A percentile compares a stretch with the other conserved stretches of the same genome.
These are phyloP conservation scores for Scrobipalpa atriplicella DNA, from an alignment of 2,888 invertebrate genomes.

Conservation along the genomic window DNA sequence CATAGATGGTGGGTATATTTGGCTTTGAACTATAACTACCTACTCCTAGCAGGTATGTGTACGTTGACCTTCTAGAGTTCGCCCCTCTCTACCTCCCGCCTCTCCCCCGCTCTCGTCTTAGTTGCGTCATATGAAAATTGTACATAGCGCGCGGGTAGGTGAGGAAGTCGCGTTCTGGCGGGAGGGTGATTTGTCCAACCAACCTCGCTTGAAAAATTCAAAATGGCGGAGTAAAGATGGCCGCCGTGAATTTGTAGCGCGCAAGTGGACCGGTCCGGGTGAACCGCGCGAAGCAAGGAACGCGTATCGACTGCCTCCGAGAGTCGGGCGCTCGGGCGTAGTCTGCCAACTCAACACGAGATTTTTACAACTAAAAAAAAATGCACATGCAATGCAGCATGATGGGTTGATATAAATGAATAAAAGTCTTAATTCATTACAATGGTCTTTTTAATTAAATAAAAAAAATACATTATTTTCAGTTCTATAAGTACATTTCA, in stretches of 20 bases:
- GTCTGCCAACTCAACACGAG: constrained; percentile 1
- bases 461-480: constrained; percentile 78
- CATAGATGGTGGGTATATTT: constrained; percentile 9
- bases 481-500: constrained; percentile 80
- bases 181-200: constrained; percentile 23
- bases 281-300: background rate
- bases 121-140: constrained; percentile 23
- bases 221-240: constrained; percentile 34
- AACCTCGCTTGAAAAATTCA: constrained; percentile 22
- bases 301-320: constrained; percentile 12
- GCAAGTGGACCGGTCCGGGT: constrained; percentile 25
- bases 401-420: constrained; percentile 7
- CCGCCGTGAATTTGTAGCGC: constrained; percentile 24
- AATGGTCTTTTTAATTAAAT: constrained; percentile 78
- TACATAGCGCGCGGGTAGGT: constrained; percentile 23
- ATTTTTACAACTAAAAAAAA: too few relatives aligned
- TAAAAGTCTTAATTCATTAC: constrained; percentile 47
- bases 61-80: constrained; percentile 18
- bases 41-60: constrained; percentile 6
- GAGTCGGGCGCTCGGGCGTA: constrained; percentile 15
- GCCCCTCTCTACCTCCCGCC: constrained; percentile 16
- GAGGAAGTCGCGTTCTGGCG: constrained; percentile 16
- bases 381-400: background rate
- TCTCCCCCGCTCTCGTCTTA: constrained; percentile 21
- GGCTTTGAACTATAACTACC: constrained; percentile 1